Evolutionary conservation across 2,888 invertebrate species (phyloP).

Genomic region (Epirrita christyi): DNA sequence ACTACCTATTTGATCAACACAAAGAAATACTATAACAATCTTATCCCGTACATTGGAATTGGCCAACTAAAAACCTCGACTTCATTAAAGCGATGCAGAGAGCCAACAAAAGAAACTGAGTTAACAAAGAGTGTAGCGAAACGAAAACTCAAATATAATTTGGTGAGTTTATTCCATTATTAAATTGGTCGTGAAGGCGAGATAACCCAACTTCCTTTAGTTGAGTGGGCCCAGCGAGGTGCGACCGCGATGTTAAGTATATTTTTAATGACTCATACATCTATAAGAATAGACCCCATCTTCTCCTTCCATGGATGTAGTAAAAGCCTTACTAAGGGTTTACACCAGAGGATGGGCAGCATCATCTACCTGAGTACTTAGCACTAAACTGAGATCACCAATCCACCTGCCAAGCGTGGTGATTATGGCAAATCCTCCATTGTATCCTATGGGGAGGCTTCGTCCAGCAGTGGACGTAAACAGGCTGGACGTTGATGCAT

Average conservation of each 20-base stretch:
- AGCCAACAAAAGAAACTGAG: conserved; percentile 34
- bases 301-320: no score
- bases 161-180: conserved; percentile 73
- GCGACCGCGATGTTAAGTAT: background rate
- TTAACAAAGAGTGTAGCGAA: conserved; percentile 49
- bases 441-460: no score
- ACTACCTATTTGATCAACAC: background rate
- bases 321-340: no score
- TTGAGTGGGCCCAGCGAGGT: conserved; percentile 1
- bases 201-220: conserved; percentile 64
- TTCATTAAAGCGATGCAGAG: conserved; percentile 22
- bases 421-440: no score
- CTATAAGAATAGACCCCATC: no score
- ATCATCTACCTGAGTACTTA: no score
- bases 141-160: conserved; percentile 69
- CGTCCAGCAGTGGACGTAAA: no score
- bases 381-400: no score
- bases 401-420: no score
- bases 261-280: background rate
- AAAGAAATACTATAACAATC: background rate
- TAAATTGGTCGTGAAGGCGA: conserved; percentile 79
- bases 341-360: no score
- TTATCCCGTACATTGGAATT: conserved; percentile 2
- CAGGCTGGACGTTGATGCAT: no score
- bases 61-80: conserved; percentile 12